Evolutionary conservation across 2,797 vertebrate genomes (phyloP).

Genomic region (Propithecus deckenii): DNA sequence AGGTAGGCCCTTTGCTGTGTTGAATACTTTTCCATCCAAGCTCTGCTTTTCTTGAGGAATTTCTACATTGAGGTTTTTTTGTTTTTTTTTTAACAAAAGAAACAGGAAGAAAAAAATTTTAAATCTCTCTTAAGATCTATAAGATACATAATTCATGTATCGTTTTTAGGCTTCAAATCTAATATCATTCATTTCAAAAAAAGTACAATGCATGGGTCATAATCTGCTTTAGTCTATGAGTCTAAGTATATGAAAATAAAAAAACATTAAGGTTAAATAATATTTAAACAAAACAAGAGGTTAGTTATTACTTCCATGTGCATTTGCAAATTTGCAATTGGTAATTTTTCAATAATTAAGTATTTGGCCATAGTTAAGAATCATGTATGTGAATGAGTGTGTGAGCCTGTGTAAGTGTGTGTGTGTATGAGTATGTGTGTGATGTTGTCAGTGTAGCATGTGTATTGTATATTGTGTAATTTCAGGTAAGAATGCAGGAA

Average conservation of each 20-base stretch:
- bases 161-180: background rate
- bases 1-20: background rate
- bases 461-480: background rate
- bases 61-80: background rate
- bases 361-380: background rate
- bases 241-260: background rate
- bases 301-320: background rate
- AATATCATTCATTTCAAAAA: background rate
- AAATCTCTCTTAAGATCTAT: background rate
- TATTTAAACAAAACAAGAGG: background rate
- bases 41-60: conserved; percentile 10
- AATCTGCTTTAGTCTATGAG: background rate
- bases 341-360: background rate
- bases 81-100: background rate
- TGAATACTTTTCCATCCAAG: background rate
- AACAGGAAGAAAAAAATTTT: background rate
- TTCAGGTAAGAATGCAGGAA: conserved; percentile 10
- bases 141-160: background rate
- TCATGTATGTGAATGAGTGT: background rate
- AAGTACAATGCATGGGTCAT: background rate
- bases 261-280: background rate
- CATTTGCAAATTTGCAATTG: background rate
- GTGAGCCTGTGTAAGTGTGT: background rate
- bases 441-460: background rate
- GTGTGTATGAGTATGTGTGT: background rate